These are phyloP conservation scores for Argyra leucocephala DNA, from an alignment of 2,888 invertebrate species.

Conservation along the genomic window DNA sequence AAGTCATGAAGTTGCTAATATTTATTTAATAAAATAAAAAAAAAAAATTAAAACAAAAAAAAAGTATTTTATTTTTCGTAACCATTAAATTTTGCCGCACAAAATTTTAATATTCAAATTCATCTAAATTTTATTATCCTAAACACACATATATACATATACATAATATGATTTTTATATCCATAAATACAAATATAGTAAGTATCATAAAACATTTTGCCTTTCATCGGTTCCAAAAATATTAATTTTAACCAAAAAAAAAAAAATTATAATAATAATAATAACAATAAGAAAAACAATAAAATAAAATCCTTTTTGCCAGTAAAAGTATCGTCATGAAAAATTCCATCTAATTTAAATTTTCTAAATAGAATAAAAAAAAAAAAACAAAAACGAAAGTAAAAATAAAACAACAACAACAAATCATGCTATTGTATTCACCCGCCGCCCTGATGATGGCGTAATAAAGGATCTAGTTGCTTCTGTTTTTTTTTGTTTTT, in stretches of 20 bases:
- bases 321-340: not conserved
- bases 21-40: no score
- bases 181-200: not conserved
- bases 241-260: not conserved
- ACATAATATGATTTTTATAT: not conserved
- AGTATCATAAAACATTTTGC: not conserved
- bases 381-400: not conserved
- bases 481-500: not conserved
- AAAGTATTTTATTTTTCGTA: not conserved
- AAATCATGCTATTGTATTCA: not conserved
- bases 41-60: not conserved
- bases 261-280: not conserved
- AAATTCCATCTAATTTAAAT: not conserved
- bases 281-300: not conserved
- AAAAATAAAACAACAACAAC: no score
- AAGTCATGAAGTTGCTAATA: no score
- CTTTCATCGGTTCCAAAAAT: conserved; percentile 1
- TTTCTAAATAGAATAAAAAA: not conserved
- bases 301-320: not conserved
- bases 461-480: not conserved
- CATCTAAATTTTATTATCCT: not conserved
- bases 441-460: not conserved
- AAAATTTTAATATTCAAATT: not conserved
- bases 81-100: not conserved
- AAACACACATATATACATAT: not conserved